Evolutionary conservation across 2,113 vertebrate genomes (phyloP).

Genomic region (Ciconia stormi): DNA sequence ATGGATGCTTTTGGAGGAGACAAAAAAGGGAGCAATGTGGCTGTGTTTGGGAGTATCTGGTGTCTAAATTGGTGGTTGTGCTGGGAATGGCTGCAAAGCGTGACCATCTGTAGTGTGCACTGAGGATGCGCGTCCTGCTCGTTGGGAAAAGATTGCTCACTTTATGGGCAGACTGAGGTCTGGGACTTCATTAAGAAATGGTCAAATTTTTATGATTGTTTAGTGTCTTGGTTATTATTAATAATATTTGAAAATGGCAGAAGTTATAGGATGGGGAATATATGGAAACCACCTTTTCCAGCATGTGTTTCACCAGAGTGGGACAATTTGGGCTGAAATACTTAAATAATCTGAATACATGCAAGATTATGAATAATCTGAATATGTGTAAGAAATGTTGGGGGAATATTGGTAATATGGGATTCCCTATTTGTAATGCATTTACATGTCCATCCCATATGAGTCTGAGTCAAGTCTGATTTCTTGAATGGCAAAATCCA

Average conservation of each 20-base stretch:
- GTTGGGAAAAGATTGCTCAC: not conserved
- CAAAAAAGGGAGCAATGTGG: not conserved
- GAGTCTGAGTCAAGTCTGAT: not conserved
- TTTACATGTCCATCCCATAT: not conserved
- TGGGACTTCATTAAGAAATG: not conserved
- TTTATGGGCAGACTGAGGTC: not conserved
- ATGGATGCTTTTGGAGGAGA: not conserved
- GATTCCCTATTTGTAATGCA: not conserved
- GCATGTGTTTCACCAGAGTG: not conserved
- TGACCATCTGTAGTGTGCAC: not conserved
- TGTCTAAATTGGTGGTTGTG: not conserved
- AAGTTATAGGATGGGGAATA: not conserved
- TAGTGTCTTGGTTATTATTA: not conserved
- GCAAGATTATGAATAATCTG: not conserved
- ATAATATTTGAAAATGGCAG: not conserved
- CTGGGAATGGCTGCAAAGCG: not conserved
- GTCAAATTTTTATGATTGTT: not conserved
- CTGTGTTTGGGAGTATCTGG: not conserved
- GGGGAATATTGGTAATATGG: fast-evolving
- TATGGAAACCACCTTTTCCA: not conserved
- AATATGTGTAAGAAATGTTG: not conserved
- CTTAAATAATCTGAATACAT: not conserved
- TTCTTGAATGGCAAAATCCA: not conserved
- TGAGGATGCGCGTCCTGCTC: fast-evolving
- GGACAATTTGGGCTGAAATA: not conserved